These are phyloP conservation scores for Myotis lucifugus DNA, from an alignment of 2,113 vertebrate genomes.

Conservation along the genomic window DNA sequence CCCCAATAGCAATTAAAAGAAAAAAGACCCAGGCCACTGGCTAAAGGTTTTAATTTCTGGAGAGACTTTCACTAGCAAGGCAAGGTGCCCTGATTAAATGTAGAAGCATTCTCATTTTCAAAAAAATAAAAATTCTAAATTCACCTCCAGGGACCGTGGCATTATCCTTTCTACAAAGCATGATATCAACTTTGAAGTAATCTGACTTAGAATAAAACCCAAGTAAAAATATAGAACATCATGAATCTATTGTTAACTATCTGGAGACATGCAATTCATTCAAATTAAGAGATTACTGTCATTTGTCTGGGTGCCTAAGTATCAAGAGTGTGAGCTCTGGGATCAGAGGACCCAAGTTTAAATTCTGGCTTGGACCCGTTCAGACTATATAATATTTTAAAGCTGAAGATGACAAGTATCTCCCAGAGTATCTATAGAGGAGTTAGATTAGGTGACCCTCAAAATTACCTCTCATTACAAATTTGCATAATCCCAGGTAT, in stretches of 20 bases:
- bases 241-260: background rate
- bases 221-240: conserved; percentile 37
- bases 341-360: background rate
- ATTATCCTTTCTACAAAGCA: conserved; percentile 48
- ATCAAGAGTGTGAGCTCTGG: background rate
- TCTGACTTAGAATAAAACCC: conserved; percentile 28
- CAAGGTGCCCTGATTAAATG: background rate
- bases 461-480: background rate
- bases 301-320: background rate
- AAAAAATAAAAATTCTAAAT: conserved; percentile 21
- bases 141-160: background rate
- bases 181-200: conserved; percentile 35
- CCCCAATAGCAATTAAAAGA: background rate
- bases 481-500: background rate
- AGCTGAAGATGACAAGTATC: background rate
- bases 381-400: background rate
- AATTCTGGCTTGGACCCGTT: background rate
- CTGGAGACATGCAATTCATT: background rate
- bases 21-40: background rate
- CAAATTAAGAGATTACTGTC: background rate
- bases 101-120: conserved; percentile 6
- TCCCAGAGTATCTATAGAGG: background rate
- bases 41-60: conserved; percentile 50
- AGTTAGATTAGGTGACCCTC: background rate
- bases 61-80: background rate